Evolutionary conservation across 2,113 vertebrate species (phyloP), one percentile per base, ranked within the genome.

Genomic region (Zosterops japonicus): DNA sequence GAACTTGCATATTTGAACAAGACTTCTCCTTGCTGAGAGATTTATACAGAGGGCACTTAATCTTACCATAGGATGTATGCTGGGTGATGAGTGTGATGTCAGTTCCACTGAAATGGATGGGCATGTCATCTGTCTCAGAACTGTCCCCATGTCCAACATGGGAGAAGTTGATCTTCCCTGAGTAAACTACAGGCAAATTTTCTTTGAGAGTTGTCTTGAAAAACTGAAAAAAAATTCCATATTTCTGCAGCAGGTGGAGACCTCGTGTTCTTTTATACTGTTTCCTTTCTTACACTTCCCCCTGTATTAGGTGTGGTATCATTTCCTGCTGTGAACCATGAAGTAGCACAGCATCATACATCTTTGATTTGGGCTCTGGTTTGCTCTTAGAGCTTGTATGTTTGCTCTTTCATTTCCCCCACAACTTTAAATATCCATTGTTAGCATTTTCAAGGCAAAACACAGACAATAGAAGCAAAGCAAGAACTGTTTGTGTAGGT

Each of bases 381-480:
- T 92, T 20, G 2, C 46, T 83, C 31, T 59, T 64, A 39, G 33
- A 67, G 27, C 29, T 31, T 72, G 12, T 55, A 24, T 88, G 39
- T 55, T 85, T 92, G 60, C 11, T 86, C 50, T 63, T 91, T 91
- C 55, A 64, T 70, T 65, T 31, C 14, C 17, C 22, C 14, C 11
- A 10, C 29, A 49, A 5, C 39, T 69, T 78, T 69, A 68, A 75
- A 87, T 93, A 76, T 59, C 65, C 39, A 64, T 71, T 79, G 70
- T 90, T 76, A 52, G 47, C 21, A 70, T 92, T 94, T 80, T 92
- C 59, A 83, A 83, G 47, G 64, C 83, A 90, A 83, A 95, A 87
- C 33, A 88, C 19, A 29, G 35, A 57, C 46, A 88, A 65, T 0
- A 86, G 83, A 67, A 80, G 35, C 56, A 60, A 93, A 83, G 29